These are phyloP conservation scores for Phymatocera aterrima DNA, from an alignment of 2,888 invertebrate species.

Conservation along the genomic window DNA sequence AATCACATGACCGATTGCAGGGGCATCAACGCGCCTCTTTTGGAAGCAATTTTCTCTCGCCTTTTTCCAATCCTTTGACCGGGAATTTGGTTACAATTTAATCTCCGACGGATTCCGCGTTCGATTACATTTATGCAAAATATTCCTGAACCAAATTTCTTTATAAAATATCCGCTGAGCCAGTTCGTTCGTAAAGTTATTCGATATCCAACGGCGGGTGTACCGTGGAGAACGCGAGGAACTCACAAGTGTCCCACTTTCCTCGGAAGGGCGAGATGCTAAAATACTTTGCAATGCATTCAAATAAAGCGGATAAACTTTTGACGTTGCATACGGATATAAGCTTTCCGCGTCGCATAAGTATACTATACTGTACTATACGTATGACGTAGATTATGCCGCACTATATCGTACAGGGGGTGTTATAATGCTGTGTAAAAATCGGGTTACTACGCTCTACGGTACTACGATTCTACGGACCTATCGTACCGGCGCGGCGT, in stretches of 20 bases:
- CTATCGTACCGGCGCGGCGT: not conserved
- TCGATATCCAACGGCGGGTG: too few species aligned
- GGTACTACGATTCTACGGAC: too few species aligned
- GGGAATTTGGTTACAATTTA: too few species aligned
- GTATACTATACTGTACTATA: too few species aligned
- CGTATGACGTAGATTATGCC: too few species aligned
- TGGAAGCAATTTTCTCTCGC: not conserved
- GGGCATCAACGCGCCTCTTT: not conserved
- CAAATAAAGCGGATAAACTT: not conserved
- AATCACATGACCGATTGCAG: not conserved
- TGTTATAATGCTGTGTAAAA: not conserved
- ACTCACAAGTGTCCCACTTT: not conserved
- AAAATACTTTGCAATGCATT: not conserved
- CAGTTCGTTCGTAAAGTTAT: not conserved
- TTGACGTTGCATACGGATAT: too few species aligned
- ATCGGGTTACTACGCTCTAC: not conserved
- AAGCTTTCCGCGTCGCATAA: not conserved
- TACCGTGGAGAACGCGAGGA: not conserved
- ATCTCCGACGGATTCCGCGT: not conserved
- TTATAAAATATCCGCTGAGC: not conserved
- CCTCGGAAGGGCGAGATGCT: not conserved
- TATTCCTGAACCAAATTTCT: not conserved
- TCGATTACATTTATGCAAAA: not conserved
- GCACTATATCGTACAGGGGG: not conserved
- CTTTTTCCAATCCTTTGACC: not conserved